These are phyloP conservation scores for Lycorma delicatula DNA, from an alignment of 1,140 invertebrate genomes.

Conservation along the genomic window DNA sequence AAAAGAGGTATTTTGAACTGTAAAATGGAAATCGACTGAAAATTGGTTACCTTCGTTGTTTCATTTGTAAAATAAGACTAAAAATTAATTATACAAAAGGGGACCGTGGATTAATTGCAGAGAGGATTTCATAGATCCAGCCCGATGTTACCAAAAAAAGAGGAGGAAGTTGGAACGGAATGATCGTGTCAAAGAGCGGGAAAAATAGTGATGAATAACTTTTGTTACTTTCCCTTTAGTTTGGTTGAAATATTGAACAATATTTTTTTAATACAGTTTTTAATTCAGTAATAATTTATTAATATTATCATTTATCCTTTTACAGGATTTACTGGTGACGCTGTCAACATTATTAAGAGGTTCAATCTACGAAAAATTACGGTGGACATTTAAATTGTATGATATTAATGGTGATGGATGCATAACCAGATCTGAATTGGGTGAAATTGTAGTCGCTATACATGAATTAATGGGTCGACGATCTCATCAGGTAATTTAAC, in stretches of 20 bases:
- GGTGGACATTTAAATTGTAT: conserved; percentile 92
- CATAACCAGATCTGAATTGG: conserved; percentile 81
- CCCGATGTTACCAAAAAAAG: no score
- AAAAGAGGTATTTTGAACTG: no score
- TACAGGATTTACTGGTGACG: conserved; percentile 80
- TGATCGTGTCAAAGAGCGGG: no score
- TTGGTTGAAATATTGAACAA: background rate
- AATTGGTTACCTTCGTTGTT: no score
- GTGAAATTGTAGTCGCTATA: conserved; percentile 81
- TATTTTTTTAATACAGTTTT: background rate
- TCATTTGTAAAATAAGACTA: no score
- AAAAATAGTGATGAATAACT: background rate
- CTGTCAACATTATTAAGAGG: conserved; percentile 81
- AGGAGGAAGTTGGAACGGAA: no score
- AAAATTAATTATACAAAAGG: no score
- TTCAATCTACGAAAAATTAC: conserved; percentile 82
- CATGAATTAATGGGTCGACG: conserved; percentile 82
- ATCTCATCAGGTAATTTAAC: conserved; percentile 55
- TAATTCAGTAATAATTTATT: background rate
- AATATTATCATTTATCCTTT: conserved; percentile 18
- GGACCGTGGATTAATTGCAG: no score
- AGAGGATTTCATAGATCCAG: no score
- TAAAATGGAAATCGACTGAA: no score
- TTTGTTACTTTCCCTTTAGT: background rate
- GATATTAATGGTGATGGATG: conserved; percentile 92